These are phyloP conservation scores for Etheostoma nigrum DNA, from an alignment of 2,797 vertebrate species.

Conservation along the genomic window DNA sequence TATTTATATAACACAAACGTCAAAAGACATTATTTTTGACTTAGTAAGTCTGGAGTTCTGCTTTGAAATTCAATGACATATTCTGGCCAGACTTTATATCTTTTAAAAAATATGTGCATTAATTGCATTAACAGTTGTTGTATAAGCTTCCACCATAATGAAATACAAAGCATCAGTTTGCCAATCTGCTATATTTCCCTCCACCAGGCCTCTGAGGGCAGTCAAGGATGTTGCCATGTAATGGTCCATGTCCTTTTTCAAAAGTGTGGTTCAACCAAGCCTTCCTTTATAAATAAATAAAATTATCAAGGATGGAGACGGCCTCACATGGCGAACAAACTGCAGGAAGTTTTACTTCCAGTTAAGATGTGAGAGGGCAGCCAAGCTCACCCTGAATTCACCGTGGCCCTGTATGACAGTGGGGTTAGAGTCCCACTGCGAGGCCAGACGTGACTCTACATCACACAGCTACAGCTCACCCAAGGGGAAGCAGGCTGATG, in stretches of 20 bases:
- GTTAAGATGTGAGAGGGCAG: constrained; percentile 45
- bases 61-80: constrained; percentile 27
- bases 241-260: constrained; percentile 54
- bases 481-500: constrained; percentile 34
- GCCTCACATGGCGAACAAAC: constrained; percentile 33
- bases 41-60: background rate
- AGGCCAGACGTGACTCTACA: constrained; percentile 60
- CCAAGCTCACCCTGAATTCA: constrained; percentile 65
- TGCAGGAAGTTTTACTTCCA: constrained; percentile 31
- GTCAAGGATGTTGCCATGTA: constrained; percentile 53
- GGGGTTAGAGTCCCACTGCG: constrained; percentile 58
- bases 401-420: constrained; percentile 47
- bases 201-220: constrained; percentile 46
- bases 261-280: constrained; percentile 42
- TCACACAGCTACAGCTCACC: constrained; percentile 61
- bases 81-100: background rate
- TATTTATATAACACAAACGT: background rate
- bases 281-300: constrained; percentile 43
- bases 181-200: constrained; percentile 28
- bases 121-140: constrained; percentile 14
- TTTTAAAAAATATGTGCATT: background rate
- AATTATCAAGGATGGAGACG: constrained; percentile 44
- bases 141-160: constrained; percentile 9
- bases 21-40: background rate
- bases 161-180: constrained; percentile 26